Base-by-base conservation (phyloP, 2,888 invertebrate genomes). In the Dastarcus helophoroides region DNA sequence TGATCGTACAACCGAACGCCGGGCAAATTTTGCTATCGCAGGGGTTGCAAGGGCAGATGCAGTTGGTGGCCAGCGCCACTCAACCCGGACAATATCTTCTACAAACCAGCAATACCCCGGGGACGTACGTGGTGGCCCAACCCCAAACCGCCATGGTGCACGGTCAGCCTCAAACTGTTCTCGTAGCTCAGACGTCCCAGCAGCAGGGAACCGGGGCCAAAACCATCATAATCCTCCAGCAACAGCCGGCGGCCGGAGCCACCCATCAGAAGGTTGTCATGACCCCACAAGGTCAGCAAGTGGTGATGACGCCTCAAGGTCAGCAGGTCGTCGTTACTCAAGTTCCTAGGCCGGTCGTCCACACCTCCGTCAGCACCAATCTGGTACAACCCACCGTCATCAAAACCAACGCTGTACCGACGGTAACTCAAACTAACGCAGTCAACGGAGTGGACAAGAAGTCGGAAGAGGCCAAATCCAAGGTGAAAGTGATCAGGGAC, bases 201-300 rank as follows among this genome's bases (percentile, higher is more conserved):
- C 77, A 78, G 36, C 71, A 71, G 39, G 73, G 71, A 1, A 67
- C 73, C 1, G 69, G 69, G 2, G 66, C 76, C 1, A 79, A 79
- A 46, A 79, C 79, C 1, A 79, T 79, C 15, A 79, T 79, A 26
- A 71, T 79, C 28, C 58, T 79, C 22, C 79, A 79, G 44, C 76
- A 74, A 11, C 70, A 70, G 41, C 46, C 56, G 3, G 40, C 65
- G 1, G 45, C 58, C 4, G 61, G 63, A 33, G 47, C 60, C 2
- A 57, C 64, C 2, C 60, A 61, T 33, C 60, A 53, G 33, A 55
- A 54, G 37, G 30, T 37, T 16, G n/a, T n/a, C n/a, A n/a, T n/a
- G n/a, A 15, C 4, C 10, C 17, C 3, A 17, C 12, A 15, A 19
- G 15, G 67, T 14, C 29, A 70, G 40, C 70, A 73, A 56, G 69